A percentile compares a stretch with the other conserved stretches of the same genome.
phyloP scores from a whole-genome alignment of 2,888 invertebrate species.

The Xiphydria camelus region DNA sequence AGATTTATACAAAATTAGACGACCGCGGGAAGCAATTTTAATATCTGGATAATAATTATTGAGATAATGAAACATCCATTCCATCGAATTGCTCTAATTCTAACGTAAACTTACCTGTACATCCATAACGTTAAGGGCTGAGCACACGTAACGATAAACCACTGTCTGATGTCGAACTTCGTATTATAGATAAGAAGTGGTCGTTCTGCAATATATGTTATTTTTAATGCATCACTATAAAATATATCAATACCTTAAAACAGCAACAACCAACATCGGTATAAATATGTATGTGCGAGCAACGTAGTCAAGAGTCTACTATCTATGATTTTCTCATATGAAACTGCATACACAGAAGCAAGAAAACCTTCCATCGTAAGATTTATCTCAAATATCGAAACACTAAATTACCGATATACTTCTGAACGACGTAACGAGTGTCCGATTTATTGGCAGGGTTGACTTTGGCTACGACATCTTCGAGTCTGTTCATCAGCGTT shows the following conservation, averaged over 20 bases:
- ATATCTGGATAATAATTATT: too few relatives aligned
- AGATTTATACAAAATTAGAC: too few relatives aligned
- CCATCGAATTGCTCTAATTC: too few relatives aligned
- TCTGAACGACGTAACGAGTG: constrained; percentile 88
- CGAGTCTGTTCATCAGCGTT: constrained; percentile 80
- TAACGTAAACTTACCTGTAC: constrained; percentile 83
- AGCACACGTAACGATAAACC: constrained; percentile 90
- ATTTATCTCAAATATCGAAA: constrained; percentile 4
- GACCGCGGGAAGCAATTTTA: too few relatives aligned
- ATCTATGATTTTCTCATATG: too few relatives aligned
- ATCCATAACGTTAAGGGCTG: constrained; percentile 92
- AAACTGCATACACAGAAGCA: background rate
- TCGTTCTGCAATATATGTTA: constrained; percentile 71
- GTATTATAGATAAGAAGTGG: constrained; percentile 87
- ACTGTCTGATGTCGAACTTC: constrained; percentile 94
- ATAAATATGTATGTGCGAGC: too few relatives aligned
- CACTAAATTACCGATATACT: constrained; percentile 80
- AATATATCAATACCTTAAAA: too few relatives aligned
- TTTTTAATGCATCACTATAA: too few relatives aligned
- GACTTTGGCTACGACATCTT: constrained; percentile 78
- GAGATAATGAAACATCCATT: too few relatives aligned
- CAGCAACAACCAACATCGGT: background rate
- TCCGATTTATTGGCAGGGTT: constrained; percentile 58
- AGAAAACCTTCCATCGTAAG: background rate
- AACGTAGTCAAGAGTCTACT: too few relatives aligned